Evolutionary conservation across 1,140 invertebrate species (phyloP), one percentile per base, ranked within the genome.

Genomic region (Phthorimaea operculella): DNA sequence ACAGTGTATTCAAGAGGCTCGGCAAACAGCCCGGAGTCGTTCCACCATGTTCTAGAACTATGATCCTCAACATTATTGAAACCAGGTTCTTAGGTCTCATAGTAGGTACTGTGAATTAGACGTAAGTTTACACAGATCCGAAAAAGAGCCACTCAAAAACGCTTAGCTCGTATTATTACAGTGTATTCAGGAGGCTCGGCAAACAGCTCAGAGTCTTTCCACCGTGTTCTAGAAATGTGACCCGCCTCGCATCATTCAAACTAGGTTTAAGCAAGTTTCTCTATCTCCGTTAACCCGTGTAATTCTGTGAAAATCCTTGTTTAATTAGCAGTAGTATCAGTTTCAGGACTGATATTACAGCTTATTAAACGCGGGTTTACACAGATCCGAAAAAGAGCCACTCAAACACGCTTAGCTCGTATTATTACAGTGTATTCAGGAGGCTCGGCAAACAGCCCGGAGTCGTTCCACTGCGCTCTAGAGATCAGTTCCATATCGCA

Each of bases 131-230:
- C 76, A 79, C 68, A 79, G 81, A 84, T 81, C 78, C 78, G 76
- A 83, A 84, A 82, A 77, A 83, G 81, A 82, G 76, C 68, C 79
- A 76, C 81, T 84, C 79, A 79, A 81, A 80, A 75, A 81, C 81
- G 81, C 79, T 82, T 83, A 84, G 81, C 75, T 76, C 77, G 74
- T 83, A 83, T 84, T 84, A 84, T 83, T 84, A 81, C 76, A 76
- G 76, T 77, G 79, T 82, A 79, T 79, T 81, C 81, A 78, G 76
- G 72, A 79, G 77, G 76, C 76, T 81, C 74, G 59, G 75, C 73
- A 80, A 79, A 84, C 76, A 81, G 74, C 68, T 76, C 65, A 77
- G 79, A 71, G 64, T n/a, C n/a, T n/a, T n/a, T n/a, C n/a, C n/a
- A n/a, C n/a, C n/a, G n/a, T n/a, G n/a, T n/a, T n/a, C n/a, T n/a